These are phyloP conservation scores for Sigmodon hispidus DNA, from an alignment of 2,113 vertebrate genomes.

Conservation along the genomic window DNA sequence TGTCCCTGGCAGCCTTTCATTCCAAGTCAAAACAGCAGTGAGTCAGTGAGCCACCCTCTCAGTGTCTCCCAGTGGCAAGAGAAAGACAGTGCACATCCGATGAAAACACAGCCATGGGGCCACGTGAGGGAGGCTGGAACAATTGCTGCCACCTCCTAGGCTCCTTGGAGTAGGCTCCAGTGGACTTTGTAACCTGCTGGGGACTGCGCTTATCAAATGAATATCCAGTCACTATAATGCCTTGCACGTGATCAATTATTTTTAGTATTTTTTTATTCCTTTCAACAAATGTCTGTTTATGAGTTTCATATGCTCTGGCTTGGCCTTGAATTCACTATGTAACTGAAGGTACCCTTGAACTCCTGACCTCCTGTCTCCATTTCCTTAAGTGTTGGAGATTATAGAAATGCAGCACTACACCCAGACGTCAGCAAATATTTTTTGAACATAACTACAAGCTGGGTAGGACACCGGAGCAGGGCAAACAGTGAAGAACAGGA, in stretches of 20 bases:
- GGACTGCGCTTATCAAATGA: not conserved
- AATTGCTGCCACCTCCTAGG: not conserved
- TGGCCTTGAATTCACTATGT: not conserved
- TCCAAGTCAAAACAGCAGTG: slow-evolving; percentile 8
- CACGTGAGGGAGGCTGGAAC: not conserved
- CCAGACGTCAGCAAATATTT: not conserved
- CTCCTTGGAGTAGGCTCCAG: not conserved
- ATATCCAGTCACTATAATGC: not conserved
- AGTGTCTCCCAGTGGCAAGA: slow-evolving; percentile 26
- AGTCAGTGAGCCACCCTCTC: not conserved
- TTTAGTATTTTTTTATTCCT: slow-evolving; percentile 19
- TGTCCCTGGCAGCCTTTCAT: slow-evolving; percentile 47
- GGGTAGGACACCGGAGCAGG: not conserved
- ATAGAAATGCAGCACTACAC: not conserved
- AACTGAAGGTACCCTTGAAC: not conserved
- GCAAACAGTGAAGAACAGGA: not conserved
- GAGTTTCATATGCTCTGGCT: not conserved
- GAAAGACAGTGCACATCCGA: not conserved
- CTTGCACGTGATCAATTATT: slow-evolving; percentile 36
- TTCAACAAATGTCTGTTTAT: not conserved
- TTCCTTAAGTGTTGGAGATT: not conserved
- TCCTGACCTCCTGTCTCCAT: not conserved
- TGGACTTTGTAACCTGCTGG: not conserved
- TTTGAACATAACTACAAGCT: not conserved
- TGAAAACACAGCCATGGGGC: not conserved